These are phyloP conservation scores for Sarcophaga bullata DNA, from an alignment of 1,140 invertebrate genomes.

Conservation along the genomic window DNA sequence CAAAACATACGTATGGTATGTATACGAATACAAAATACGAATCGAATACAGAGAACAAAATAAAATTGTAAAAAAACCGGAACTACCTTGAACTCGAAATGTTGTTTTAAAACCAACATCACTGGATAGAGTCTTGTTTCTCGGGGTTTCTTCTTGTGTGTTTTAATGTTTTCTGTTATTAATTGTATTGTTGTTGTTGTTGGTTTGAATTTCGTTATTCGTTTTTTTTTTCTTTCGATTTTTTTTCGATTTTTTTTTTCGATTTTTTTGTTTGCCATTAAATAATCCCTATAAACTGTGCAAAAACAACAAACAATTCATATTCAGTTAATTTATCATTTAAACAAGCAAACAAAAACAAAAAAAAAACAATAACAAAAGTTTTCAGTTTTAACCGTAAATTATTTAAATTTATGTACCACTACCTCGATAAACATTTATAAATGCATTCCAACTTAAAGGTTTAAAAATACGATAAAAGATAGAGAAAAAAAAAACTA, in stretches of 20 bases:
- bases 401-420: slow-evolving; percentile 11
- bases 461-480: not conserved
- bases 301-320: slow-evolving; percentile 4
- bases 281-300: not conserved
- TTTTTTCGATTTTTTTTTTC: not conserved
- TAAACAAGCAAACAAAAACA: no score
- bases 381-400: slow-evolving; percentile 1
- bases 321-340: slow-evolving; percentile 16
- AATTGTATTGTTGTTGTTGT: not conserved
- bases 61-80: not conserved
- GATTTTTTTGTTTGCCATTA: not conserved
- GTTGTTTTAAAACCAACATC: no score
- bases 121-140: no score
- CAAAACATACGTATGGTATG: no score
- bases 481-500: no score
- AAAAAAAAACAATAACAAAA: not conserved
- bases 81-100: slow-evolving; percentile 35
- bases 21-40: no score
- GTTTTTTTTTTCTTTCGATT: not conserved
- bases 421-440: not conserved
- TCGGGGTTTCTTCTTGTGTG: no score
- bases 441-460: not conserved
- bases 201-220: not conserved
- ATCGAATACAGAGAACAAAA: not conserved
- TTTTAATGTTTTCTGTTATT: not conserved